Conservation (phyloP, 2,113 vertebrate species). For the Xiphophorus hellerii region DNA sequence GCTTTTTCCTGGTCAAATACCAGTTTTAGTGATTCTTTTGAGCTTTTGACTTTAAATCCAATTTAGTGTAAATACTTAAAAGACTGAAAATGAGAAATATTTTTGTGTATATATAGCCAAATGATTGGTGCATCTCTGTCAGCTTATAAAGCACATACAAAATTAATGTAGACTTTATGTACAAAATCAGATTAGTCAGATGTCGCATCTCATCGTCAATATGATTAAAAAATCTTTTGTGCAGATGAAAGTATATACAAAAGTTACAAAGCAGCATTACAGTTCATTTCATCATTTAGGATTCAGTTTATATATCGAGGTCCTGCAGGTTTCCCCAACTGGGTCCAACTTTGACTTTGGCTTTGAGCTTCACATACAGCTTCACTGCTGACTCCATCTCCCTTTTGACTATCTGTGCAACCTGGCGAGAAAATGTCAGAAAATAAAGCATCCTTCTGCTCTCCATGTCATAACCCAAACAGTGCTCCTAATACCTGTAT, state of each 20-base stretch:
- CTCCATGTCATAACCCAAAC: not conserved
- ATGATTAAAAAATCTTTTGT: slow-evolving; percentile 21
- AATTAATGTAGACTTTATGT: slow-evolving; percentile 31
- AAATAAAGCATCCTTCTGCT: not conserved
- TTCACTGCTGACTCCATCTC: slow-evolving; percentile 94
- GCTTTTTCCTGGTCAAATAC: not conserved
- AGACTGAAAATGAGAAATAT: not conserved
- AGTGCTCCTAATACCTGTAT: slow-evolving; percentile 84
- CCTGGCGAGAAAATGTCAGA: slow-evolving; percentile 70
- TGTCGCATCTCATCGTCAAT: slow-evolving; percentile 45
- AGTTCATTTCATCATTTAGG: not conserved
- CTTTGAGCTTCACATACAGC: slow-evolving; percentile 88
- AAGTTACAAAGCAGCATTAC: not conserved
- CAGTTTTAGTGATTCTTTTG: not conserved
- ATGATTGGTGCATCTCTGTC: too few relatives aligned
- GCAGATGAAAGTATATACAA: not conserved
- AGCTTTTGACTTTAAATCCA: not conserved
- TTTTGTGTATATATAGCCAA: not conserved
- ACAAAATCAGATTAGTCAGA: not conserved
- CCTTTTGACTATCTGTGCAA: slow-evolving; percentile 93
- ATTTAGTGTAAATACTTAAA: not conserved
- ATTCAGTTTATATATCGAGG: slow-evolving; percentile 80
- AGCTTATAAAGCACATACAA: not conserved
- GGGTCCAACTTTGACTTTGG: slow-evolving; percentile 89
- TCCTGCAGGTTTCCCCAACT: slow-evolving; percentile 95